These are phyloP conservation scores for Leucophora obtusa DNA, from an alignment of 2,888 invertebrate genomes.

Conservation along the genomic window DNA sequence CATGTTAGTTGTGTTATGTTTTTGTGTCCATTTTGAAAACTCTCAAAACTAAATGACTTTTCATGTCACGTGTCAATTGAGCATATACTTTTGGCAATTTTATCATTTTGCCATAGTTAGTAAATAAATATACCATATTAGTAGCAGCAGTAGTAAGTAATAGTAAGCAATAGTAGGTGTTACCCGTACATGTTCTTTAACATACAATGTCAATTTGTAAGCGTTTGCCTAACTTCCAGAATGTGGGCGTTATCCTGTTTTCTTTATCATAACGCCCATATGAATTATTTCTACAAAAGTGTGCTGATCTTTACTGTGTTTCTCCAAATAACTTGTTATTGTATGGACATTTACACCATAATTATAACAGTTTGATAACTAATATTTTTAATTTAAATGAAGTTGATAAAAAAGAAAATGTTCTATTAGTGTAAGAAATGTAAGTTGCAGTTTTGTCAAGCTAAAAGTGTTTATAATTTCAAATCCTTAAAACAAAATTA, in stretches of 20 bases:
- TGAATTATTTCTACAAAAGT: neutral
- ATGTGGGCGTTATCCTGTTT: constrained; percentile 41
- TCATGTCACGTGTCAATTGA: constrained; percentile 70
- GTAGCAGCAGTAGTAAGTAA: neutral
- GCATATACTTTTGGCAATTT: constrained; percentile 35
- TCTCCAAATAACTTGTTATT: neutral
- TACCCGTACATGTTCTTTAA: constrained; percentile 58
- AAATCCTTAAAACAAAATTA: too few relatives aligned
- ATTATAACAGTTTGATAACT: neutral
- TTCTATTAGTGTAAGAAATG: too few relatives aligned
- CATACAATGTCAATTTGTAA: constrained; percentile 60
- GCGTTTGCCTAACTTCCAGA: constrained; percentile 49
- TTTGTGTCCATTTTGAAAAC: constrained; percentile 38
- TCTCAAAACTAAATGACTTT: constrained; percentile 68
- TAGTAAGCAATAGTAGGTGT: constrained; percentile 48
- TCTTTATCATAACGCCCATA: neutral
- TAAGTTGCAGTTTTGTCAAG: too few relatives aligned
- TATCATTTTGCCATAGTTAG: constrained; percentile 48
- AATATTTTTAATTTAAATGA: neutral
- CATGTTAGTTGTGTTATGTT: constrained; percentile 20
- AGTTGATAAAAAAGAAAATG: neutral
- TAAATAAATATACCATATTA: constrained; percentile 11
- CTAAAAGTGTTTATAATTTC: too few relatives aligned
- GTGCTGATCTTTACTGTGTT: neutral
- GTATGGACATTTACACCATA: constrained; percentile 3